Evolutionary conservation across 2,797 vertebrate genomes (phyloP).

Genomic region (Champsocephalus gunnari): DNA sequence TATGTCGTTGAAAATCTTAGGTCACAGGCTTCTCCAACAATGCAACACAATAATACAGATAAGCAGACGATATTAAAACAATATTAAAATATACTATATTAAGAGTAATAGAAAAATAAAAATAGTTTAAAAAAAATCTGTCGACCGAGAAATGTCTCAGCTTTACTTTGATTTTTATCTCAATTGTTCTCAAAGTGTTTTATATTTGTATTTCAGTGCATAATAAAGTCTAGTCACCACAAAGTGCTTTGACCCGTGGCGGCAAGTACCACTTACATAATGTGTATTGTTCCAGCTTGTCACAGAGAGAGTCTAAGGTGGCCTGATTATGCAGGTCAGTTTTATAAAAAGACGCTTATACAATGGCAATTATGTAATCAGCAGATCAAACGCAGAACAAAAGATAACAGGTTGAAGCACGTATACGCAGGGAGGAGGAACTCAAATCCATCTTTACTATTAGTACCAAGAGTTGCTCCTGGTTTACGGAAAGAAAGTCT

Average conservation of each 20-base stretch:
- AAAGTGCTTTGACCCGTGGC: slow-evolving; percentile 3
- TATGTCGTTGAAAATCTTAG: too few relatives aligned
- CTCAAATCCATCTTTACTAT: not conserved
- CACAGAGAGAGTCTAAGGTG: slow-evolving; percentile 19
- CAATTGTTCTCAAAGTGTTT: not conserved
- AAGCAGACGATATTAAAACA: too few relatives aligned
- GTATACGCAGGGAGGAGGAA: slow-evolving; percentile 43
- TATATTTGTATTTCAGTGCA: not conserved
- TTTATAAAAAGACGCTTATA: slow-evolving; percentile 60
- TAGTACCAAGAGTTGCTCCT: not conserved
- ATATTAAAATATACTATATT: too few relatives aligned
- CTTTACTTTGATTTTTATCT: too few relatives aligned
- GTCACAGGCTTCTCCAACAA: too few relatives aligned
- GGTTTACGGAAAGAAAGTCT: not conserved
- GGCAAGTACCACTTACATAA: slow-evolving; percentile 36
- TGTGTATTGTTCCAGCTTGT: slow-evolving; percentile 9
- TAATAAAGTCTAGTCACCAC: slow-evolving; percentile 14
- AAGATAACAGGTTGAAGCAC: slow-evolving; percentile 53
- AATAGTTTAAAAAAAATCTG: too few relatives aligned
- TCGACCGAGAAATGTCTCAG: not conserved
- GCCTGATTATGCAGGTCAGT: slow-evolving; percentile 49
- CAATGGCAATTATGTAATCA: slow-evolving; percentile 68
- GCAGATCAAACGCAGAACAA: slow-evolving; percentile 56
- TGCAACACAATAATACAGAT: too few relatives aligned
- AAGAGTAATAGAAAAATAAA: too few relatives aligned